A percentile compares a stretch with the other conserved stretches of the same genome.
phyloP scores from a whole-genome alignment of 2,113 vertebrate genomes.

The Pollachius pollachius region DNA sequence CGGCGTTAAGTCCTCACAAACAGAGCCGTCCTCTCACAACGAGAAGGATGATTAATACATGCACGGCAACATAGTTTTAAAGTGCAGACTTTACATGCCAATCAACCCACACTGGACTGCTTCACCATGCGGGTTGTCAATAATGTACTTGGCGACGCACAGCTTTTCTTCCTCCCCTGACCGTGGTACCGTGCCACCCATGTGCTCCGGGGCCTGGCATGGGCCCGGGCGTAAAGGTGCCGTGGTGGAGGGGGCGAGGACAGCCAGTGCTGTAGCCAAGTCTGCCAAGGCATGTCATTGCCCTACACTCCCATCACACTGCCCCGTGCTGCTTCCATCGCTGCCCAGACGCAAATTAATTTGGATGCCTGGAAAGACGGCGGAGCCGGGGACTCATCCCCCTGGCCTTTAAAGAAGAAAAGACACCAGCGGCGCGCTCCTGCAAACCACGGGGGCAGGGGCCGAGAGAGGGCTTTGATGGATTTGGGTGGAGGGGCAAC shows the following conservation, averaged over 20 bases:
- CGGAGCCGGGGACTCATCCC: slow-evolving; percentile 59
- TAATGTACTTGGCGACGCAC: slow-evolving; percentile 7
- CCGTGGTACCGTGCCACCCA: slow-evolving; percentile 44
- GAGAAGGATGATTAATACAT: slow-evolving; percentile 39
- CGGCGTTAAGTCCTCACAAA: slow-evolving; percentile 32
- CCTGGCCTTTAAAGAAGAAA: slow-evolving; percentile 66
- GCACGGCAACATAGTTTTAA: slow-evolving; percentile 20
- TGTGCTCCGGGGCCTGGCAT: slow-evolving; percentile 45
- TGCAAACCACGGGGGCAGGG: slow-evolving; percentile 46
- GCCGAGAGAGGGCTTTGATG: slow-evolving; percentile 50
- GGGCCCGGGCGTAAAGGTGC: slow-evolving; percentile 53
- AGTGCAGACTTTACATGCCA: slow-evolving; percentile 17
- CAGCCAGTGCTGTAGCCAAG: slow-evolving; percentile 58
- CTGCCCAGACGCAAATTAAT: slow-evolving; percentile 73
- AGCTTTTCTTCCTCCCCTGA: not conserved
- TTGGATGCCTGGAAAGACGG: slow-evolving; percentile 68
- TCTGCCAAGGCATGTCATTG: slow-evolving; percentile 67
- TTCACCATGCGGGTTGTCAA: slow-evolving; percentile 13
- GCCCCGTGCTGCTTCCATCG: slow-evolving; percentile 60
- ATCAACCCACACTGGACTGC: slow-evolving; percentile 9
- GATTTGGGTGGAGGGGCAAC: slow-evolving; percentile 58
- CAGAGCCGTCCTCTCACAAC: slow-evolving; percentile 26
- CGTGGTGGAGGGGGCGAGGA: slow-evolving; percentile 49
- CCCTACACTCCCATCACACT: slow-evolving; percentile 65
- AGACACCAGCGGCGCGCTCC: slow-evolving; percentile 60